Evolutionary conservation across 2,113 vertebrate genomes (phyloP), one percentile per base, ranked within the genome.

Genomic region (Etia nguti): DNA sequence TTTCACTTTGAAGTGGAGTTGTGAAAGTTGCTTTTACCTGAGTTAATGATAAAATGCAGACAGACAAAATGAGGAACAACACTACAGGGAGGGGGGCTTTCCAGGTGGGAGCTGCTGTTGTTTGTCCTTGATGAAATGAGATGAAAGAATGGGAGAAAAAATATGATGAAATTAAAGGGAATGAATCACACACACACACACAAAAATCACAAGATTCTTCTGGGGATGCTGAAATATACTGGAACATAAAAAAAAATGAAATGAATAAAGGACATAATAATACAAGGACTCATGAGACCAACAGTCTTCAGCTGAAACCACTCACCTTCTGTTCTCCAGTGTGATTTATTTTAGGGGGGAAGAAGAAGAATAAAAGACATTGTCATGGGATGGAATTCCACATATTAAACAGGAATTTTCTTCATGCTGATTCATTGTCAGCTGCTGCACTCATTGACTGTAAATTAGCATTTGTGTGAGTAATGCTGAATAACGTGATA

Each of bases 271-370:
- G n/a, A 68, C 48, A 52, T 52, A 52, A 77, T 43, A 55, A 73
- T n/a, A 57, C 13, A 8, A 52, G 59, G 79, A 65, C 52, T 80
- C 15, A 41, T 70, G 70, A 85, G 20, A 48, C 83, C 6, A 34
- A 59, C 34, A 57, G 54, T 80, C 68, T 75, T 24, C 12, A 80
- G 4, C 7, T 24, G 50, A 62, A 79, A 82, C 4, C 24, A 89
- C 95, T 94, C 79, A 95, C 95, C 94, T 94, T 95, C 95, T 95
- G 90, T 83, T 92, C 92, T 82, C 88, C 87, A 50, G 46, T 34
- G 31, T 18, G 55, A 82, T 89, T 86, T 11, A 80, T 56, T 89
- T 90, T 79, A 52, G 59, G 7, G 24, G n/a, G n/a, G 48, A 41
- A 68, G 15, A 80, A 52, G 41, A 82, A 12, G 46, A 26, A 85